Evolutionary conservation across 2,888 invertebrate species (phyloP).

Genomic region (Cantharis rustica): DNA sequence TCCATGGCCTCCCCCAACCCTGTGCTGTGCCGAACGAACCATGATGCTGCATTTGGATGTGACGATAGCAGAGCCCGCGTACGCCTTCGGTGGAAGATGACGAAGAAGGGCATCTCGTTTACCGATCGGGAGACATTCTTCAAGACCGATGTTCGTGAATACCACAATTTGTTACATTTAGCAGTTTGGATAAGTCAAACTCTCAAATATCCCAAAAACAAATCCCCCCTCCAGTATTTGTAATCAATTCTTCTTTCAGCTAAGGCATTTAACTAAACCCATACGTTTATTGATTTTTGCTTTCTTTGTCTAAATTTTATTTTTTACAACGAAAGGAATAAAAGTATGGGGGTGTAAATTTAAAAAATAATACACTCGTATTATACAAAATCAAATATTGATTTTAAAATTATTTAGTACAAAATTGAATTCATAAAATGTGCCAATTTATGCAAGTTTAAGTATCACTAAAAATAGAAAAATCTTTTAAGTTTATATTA

Average conservation of each 20-base stretch:
- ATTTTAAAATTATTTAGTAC: conserved; percentile 7
- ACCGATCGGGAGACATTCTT: conserved; percentile 98
- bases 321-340: conserved; percentile 20
- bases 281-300: conserved; percentile 14
- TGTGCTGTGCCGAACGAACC: conserved; percentile 33
- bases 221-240: conserved; percentile 41
- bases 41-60: conserved; percentile 30
- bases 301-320: conserved; percentile 19
- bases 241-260: conserved; percentile 45
- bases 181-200: conserved; percentile 50
- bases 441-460: conserved; percentile 1
- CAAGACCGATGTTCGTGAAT: conserved; percentile 99
- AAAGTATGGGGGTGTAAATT: conserved; percentile 6
- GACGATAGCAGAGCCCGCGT: conserved; percentile 72
- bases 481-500: conserved; percentile 12
- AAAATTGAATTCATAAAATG: conserved; percentile 13
- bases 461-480: conserved; percentile 7
- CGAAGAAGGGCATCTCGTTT: conserved; percentile 99
- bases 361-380: conserved; percentile 7
- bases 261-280: conserved; percentile 38
- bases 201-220: conserved; percentile 43
- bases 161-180: conserved; percentile 56
- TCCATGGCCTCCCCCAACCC: conserved; percentile 31
- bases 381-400: conserved; percentile 6
- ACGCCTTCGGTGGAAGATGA: conserved; percentile 97